A percentile compares a stretch with the other conserved stretches of the same genome.
phyloP scores from a whole-genome alignment of 2,113 vertebrate species.

The Columba janthina region DNA sequence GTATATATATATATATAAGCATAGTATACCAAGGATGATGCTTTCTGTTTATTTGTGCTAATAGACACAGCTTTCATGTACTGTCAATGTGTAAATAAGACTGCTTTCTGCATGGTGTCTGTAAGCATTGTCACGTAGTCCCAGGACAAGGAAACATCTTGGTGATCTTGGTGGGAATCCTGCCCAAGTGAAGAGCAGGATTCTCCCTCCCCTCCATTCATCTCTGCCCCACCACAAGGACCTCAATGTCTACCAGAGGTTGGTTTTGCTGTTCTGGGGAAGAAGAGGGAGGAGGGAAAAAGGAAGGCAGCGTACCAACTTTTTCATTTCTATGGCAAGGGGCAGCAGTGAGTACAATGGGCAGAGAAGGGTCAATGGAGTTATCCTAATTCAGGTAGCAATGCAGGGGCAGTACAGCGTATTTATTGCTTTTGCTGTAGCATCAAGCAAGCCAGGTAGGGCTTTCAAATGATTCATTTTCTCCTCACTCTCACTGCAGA shows the following conservation, averaged over 20 bases:
- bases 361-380: not conserved
- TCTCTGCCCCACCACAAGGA: not conserved
- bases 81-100: not conserved
- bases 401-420: not conserved
- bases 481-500: not conserved
- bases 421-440: not conserved
- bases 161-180: not conserved
- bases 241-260: not conserved
- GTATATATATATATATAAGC: not conserved
- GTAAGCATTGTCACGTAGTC: not conserved
- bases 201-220: not conserved
- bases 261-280: not conserved
- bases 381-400: not conserved
- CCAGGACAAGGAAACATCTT: not conserved
- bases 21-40: not conserved
- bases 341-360: slow-evolving; percentile 32
- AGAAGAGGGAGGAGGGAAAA: not conserved
- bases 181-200: not conserved
- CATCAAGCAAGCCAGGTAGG: not conserved
- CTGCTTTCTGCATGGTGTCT: not conserved
- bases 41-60: not conserved
- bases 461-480: not conserved
- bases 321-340: not conserved
- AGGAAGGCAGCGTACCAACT: not conserved
- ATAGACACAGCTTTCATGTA: not conserved